Evolutionary conservation across 1,140 invertebrate genomes (phyloP), one percentile per base, ranked within the genome.

Genomic region (Drosophila saltans): DNA sequence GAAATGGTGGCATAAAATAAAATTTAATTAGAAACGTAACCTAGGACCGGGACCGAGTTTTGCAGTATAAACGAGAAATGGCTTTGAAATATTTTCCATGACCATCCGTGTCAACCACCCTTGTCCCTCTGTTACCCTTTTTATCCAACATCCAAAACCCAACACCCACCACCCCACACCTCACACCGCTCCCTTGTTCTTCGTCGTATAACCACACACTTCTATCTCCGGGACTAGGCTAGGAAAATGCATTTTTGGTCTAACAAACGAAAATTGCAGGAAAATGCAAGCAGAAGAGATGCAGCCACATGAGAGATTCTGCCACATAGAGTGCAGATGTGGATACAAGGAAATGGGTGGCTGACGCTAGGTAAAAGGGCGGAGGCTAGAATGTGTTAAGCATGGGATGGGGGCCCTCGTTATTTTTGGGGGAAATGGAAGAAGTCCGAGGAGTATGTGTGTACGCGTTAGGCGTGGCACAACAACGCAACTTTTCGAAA

Each of bases 1-100:
- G 72, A 89, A 89, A 84, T 89, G 84, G 84, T 89, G 84, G 84
- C 80, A 89, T 89, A 89, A 89, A 88, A 89, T 89, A 89, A 89
- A 89, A 89, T 89, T 89, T 89, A 89, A 89, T 89, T 89, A 89
- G 84, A 90, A 89, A 89, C 85, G 84, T 89, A 81, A 68, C 78
- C 78, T 80, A 75, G 81, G 80, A 75, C 55, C 59, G 36, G 62
- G n/a, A 62, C 21, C 69, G 52, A 56, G 48, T 65, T 40, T 56
- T 55, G 28, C 63, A 57, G 69, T 59, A 78, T 78, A 72, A 67
- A 78, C 75, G 78, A 81, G 76, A 41, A 72, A 76, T 65, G 78
- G 66, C 77, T 81, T 79, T 81, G 75, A 86, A 86, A 86, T 86
- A 86, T 86, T 86, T 84, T 75, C 64, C 66, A 43, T 68, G 45